Evolutionary conservation across 2,888 invertebrate species (phyloP).

Genomic region (Eupeodes luniger): DNA sequence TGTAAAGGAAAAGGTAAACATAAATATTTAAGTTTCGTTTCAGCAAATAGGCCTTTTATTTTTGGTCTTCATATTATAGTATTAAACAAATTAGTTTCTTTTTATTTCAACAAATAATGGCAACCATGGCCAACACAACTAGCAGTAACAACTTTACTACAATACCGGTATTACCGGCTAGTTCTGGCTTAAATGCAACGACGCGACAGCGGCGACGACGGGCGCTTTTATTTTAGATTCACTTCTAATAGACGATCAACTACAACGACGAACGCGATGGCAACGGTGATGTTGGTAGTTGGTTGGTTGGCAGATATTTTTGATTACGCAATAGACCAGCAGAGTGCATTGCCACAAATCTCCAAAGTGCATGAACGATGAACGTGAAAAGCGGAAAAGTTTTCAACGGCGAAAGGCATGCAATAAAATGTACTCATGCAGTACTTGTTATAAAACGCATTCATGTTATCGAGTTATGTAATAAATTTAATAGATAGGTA

Average conservation of each 20-base stretch:
- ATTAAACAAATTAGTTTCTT: background rate
- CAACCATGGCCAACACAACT: background rate
- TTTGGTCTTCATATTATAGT: too few species aligned
- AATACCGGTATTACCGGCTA: constrained; percentile 69
- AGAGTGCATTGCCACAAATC: constrained; percentile 69
- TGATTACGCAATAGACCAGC: constrained; percentile 58
- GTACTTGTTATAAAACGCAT: constrained; percentile 21
- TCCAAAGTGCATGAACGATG: constrained; percentile 79
- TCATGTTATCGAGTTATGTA: constrained; percentile 13
- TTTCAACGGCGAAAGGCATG: constrained; percentile 77
- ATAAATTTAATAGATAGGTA: constrained; percentile 2
- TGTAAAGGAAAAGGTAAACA: too few species aligned
- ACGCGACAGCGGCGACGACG: constrained; percentile 17
- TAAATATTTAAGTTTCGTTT: too few species aligned
- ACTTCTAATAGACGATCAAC: constrained; percentile 32
- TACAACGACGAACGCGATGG: background rate
- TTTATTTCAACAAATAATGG: background rate
- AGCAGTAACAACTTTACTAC: constrained; percentile 29
- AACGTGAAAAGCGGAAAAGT: constrained; percentile 84
- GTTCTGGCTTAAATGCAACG: constrained; percentile 45
- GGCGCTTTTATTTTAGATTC: background rate
- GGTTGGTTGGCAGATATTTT: constrained; percentile 11
- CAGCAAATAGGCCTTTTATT: too few species aligned
- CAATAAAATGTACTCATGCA: constrained; percentile 40
- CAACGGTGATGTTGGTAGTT: constrained; percentile 31